Conservation (phyloP, 2,797 vertebrate genomes). For the Mormyrus hasselquistii region DNA sequence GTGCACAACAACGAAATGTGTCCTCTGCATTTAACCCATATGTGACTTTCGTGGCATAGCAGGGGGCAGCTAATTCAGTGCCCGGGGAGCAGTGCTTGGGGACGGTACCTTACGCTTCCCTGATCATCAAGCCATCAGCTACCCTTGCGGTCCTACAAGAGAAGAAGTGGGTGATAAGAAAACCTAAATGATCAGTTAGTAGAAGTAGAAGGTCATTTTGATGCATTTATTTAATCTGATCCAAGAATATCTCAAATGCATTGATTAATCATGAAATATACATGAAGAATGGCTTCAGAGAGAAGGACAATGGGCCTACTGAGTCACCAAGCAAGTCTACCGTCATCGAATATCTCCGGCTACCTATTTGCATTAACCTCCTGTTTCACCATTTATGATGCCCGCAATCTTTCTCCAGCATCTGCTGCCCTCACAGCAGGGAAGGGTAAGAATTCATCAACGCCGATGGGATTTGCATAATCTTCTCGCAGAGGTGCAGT, state of each 20-base stretch:
- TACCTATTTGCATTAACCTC: conserved; percentile 7
- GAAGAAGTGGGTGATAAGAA: not conserved
- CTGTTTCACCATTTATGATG: conserved; percentile 33
- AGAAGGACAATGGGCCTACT: not conserved
- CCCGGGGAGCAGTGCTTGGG: too few relatives aligned
- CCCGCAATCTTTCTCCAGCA: conserved; percentile 69
- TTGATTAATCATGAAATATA: conserved; percentile 6
- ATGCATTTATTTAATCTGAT: not conserved
- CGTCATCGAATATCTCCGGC: not conserved
- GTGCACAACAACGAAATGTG: too few relatives aligned
- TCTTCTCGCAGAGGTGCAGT: conserved; percentile 67
- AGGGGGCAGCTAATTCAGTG: too few relatives aligned
- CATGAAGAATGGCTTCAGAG: not conserved
- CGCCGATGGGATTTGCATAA: conserved; percentile 72
- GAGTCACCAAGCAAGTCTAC: not conserved
- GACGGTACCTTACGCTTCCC: too few relatives aligned
- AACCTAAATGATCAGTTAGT: not conserved
- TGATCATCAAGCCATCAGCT: too few relatives aligned
- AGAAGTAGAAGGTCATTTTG: not conserved
- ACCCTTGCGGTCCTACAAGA: not conserved
- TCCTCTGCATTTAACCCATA: too few relatives aligned
- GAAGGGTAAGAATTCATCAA: conserved; percentile 69
- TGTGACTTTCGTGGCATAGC: too few relatives aligned
- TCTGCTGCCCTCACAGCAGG: conserved; percentile 72
- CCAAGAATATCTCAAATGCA: not conserved